phyloP scores from a whole-genome alignment of 1,140 invertebrate genomes.

The Sipha flava region DNA sequence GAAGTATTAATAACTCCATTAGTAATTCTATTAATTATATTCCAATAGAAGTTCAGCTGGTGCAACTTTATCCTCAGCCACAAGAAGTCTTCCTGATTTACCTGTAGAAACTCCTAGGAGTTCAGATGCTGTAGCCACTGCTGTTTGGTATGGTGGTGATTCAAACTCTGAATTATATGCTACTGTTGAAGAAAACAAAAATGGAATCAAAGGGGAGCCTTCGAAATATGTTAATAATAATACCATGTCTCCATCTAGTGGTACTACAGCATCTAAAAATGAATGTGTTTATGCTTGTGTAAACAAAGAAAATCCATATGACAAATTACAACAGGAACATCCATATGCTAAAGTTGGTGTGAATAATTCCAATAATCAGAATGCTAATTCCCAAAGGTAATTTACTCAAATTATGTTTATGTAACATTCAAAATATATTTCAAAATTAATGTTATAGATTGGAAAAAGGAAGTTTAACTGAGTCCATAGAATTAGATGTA shows the following conservation, averaged over 20 bases:
- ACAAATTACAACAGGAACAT: conserved; percentile 36
- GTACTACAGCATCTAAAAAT: conserved; percentile 12
- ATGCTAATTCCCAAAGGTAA: conserved; percentile 8
- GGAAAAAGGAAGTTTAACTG: not conserved
- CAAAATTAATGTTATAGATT: not conserved
- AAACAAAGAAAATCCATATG: conserved; percentile 42
- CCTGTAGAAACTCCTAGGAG: conserved; percentile 39
- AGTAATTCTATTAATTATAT: not conserved
- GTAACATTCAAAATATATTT: not conserved
- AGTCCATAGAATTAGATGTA: not conserved
- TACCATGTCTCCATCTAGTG: conserved; percentile 37
- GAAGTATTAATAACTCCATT: not conserved
- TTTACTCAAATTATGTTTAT: not conserved
- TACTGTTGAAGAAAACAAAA: conserved; percentile 43
- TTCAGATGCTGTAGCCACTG: conserved; percentile 9
- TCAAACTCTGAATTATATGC: conserved; percentile 44
- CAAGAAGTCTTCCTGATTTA: conserved; percentile 42
- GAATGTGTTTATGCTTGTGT: conserved; percentile 38
- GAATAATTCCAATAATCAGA: not conserved
- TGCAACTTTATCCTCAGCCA: conserved; percentile 37
- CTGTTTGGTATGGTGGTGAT: conserved; percentile 38
- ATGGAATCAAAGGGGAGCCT: conserved; percentile 23
- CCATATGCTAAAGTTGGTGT: conserved; percentile 33
- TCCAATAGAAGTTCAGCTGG: conserved; percentile 14
- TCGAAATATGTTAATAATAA: conserved; percentile 39